Evolutionary conservation across 1,140 invertebrate genomes (phyloP).

Genomic region (Artemia franciscana): DNA sequence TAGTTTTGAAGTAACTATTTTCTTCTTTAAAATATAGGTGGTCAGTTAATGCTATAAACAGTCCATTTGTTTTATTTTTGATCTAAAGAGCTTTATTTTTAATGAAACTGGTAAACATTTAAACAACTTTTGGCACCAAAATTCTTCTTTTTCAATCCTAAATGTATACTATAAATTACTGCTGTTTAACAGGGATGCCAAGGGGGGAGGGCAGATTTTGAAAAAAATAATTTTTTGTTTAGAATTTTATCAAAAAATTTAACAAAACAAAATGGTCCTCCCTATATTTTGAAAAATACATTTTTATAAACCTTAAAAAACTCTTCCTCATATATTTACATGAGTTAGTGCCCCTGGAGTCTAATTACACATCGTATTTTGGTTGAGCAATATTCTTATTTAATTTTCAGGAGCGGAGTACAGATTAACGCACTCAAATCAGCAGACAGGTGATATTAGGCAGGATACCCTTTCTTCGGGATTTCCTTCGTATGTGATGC

Average conservation of each 20-base stretch:
- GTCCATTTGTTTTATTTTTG: too few species aligned
- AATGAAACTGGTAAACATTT: too few species aligned
- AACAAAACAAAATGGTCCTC: neutral
- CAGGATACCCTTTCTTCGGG: slow-evolving; percentile 73
- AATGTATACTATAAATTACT: too few species aligned
- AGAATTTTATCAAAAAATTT: neutral
- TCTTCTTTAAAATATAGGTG: too few species aligned
- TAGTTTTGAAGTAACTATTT: too few species aligned
- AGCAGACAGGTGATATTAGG: slow-evolving; percentile 32
- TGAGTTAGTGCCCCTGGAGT: neutral
- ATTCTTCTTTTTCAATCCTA: too few species aligned
- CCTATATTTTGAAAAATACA: neutral
- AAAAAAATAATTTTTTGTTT: too few species aligned
- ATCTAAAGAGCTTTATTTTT: too few species aligned
- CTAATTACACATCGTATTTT: neutral
- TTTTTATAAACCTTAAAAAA: neutral
- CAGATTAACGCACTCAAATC: slow-evolving; percentile 56
- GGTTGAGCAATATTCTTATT: slow-evolving; percentile 1
- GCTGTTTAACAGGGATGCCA: too few species aligned
- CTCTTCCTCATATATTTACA: neutral
- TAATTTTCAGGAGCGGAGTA: slow-evolving; percentile 23
- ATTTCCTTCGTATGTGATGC: slow-evolving; percentile 86
- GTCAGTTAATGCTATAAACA: too few species aligned
- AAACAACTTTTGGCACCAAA: too few species aligned
- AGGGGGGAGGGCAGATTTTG: too few species aligned